phyloP scores from a whole-genome alignment of 2,113 vertebrate species.

The Anhinga rufa region DNA sequence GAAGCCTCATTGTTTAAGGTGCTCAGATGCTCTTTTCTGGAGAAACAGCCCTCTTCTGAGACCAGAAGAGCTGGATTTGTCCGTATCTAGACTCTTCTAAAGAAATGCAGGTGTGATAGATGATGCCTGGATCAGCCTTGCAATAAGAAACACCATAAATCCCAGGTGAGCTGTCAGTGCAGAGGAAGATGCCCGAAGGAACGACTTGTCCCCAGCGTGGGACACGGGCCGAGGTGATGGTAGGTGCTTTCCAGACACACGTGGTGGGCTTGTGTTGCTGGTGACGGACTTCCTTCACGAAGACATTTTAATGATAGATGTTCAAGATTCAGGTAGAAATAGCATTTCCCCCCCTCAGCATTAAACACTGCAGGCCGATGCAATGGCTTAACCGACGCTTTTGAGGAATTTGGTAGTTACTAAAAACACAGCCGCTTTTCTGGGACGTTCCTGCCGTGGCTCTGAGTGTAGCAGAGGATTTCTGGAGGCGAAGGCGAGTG shows the following conservation, averaged over 20 bases:
- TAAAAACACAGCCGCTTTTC: background rate
- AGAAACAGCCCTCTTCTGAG: background rate
- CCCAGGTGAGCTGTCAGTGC: background rate
- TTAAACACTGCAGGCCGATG: background rate
- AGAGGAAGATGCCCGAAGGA: background rate
- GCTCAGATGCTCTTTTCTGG: background rate
- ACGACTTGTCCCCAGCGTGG: background rate
- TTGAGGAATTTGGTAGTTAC: background rate
- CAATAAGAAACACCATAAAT: background rate
- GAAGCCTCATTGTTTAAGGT: background rate
- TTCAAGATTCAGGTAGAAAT: background rate
- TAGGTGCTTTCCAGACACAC: background rate
- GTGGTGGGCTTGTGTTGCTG: background rate
- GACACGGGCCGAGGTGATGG: background rate
- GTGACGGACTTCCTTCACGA: background rate
- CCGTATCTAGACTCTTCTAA: background rate
- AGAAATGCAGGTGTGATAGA: background rate
- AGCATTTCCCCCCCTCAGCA: accelerated
- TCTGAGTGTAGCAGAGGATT: constrained; percentile 21
- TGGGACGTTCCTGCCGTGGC: background rate
- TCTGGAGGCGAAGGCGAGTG: background rate
- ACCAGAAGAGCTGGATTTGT: background rate
- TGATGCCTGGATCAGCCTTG: background rate
- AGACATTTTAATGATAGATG: background rate
- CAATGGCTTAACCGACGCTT: background rate